Percentiles rank a stretch among this genome's conserved stretches.
These are phyloP conservation scores for Passer domesticus DNA, from an alignment of 2,113 vertebrate species.

Conservation along the genomic window DNA sequence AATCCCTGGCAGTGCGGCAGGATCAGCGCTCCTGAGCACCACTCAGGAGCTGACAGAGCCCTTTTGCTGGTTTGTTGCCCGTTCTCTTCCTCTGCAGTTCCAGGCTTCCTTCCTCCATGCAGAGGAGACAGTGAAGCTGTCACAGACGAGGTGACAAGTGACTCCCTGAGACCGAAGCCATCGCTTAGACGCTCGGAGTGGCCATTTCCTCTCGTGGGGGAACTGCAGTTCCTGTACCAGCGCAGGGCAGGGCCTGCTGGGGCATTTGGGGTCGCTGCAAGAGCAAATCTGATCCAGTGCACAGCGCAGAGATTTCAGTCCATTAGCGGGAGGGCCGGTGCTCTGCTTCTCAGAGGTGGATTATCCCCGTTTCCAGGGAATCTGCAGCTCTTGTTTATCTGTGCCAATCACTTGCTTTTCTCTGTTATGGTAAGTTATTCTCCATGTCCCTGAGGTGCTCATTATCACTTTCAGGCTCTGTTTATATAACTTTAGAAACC, in stretches of 20 bases:
- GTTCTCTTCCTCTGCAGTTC: neutral
- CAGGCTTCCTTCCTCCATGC: constrained; percentile 13
- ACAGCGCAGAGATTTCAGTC: neutral
- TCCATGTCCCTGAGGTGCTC: constrained; percentile 26
- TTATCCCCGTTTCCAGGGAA: constrained; percentile 38
- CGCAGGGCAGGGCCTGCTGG: neutral
- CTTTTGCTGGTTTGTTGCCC: neutral
- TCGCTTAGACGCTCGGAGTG: neutral
- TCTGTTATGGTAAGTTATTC: constrained; percentile 14
- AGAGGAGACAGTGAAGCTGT: neutral
- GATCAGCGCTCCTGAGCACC: neutral
- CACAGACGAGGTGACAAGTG: neutral
- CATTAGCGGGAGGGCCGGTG: neutral
- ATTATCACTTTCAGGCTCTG: constrained; percentile 33
- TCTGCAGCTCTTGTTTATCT: neutral
- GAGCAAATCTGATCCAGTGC: neutral
- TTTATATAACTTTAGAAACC: constrained; percentile 19
- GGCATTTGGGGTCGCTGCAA: neutral
- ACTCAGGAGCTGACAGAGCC: neutral
- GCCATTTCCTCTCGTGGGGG: neutral
- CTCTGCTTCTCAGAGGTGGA: constrained; percentile 7
- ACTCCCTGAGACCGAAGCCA: neutral
- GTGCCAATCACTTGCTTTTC: neutral
- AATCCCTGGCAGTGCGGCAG: neutral
- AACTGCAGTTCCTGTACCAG: neutral